Conservation (phyloP, 1,140 invertebrate genomes). For the Drosophila tsacasi region DNA sequence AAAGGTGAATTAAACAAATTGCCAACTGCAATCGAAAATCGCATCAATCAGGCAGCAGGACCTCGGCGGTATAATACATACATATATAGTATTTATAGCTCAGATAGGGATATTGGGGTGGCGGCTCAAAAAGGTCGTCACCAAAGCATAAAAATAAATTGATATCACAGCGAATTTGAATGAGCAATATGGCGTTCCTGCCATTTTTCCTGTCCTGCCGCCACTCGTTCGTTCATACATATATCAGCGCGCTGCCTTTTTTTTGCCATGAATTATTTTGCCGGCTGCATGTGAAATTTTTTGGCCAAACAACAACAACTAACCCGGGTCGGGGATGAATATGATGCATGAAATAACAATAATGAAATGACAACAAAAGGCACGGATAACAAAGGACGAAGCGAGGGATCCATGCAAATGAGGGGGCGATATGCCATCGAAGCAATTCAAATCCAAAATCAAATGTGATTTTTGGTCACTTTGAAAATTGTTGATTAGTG, state of each 20-base stretch:
- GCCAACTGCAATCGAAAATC: slow-evolving; percentile 58
- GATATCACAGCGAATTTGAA: slow-evolving; percentile 73
- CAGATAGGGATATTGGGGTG: background rate
- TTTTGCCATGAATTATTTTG: slow-evolving; percentile 23
- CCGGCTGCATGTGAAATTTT: slow-evolving; percentile 69
- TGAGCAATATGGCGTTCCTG: slow-evolving; percentile 46
- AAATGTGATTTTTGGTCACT: slow-evolving; percentile 82
- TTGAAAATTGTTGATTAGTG: slow-evolving; percentile 82
- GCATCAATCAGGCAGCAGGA: slow-evolving; percentile 53
- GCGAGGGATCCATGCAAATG: background rate
- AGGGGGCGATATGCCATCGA: slow-evolving; percentile 2
- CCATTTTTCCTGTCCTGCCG: slow-evolving; percentile 15
- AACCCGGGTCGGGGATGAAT: slow-evolving; percentile 51
- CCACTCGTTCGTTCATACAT: slow-evolving; percentile 20
- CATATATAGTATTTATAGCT: slow-evolving; percentile 20
- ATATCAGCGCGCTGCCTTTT: slow-evolving; percentile 54
- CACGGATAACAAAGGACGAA: slow-evolving; percentile 72
- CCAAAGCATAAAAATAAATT: slow-evolving; percentile 75
- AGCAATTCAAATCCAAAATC: slow-evolving; percentile 57
- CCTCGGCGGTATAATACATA: slow-evolving; percentile 1
- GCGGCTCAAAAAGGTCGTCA: slow-evolving; percentile 24
- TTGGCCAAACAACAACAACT: slow-evolving; percentile 68
- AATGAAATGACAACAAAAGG: slow-evolving; percentile 83
- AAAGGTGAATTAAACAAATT: slow-evolving; percentile 54
- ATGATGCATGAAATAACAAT: slow-evolving; percentile 83